Conservation (phyloP, 2,797 vertebrate genomes). For the Pseudomugil gertrudae region DNA sequence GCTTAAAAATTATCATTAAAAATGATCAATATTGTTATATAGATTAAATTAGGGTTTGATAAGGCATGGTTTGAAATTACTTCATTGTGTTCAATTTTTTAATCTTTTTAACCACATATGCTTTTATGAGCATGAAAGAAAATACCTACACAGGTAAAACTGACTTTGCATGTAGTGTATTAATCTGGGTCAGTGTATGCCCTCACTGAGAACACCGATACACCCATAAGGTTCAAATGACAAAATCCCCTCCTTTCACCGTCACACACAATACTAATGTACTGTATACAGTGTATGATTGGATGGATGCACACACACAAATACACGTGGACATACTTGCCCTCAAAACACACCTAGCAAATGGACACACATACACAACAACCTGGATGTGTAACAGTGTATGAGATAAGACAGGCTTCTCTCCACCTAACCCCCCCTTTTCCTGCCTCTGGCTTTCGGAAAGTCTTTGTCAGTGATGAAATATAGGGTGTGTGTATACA, state of each 20-base stretch:
- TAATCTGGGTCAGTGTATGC: conserved; percentile 66
- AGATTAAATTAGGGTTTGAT: not conserved
- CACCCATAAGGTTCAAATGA: conserved; percentile 51
- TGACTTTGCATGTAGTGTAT: conserved; percentile 45
- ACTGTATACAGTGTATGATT: conserved; percentile 62
- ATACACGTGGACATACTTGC: conserved; percentile 35
- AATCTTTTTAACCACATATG: not conserved
- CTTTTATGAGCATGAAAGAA: conserved; percentile 6
- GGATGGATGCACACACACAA: conserved; percentile 23
- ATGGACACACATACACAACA: conserved; percentile 34
- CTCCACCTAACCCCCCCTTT: conserved; percentile 22
- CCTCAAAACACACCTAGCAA: conserved; percentile 12
- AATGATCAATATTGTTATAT: not conserved
- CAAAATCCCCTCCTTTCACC: conserved; percentile 47
- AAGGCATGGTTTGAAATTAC: not conserved
- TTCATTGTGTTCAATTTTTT: not conserved
- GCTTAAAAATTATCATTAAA: not conserved
- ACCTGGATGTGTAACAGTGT: conserved; percentile 36
- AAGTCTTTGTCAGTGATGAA: conserved; percentile 58
- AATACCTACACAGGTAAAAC: conserved; percentile 52
- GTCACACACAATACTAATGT: conserved; percentile 63
- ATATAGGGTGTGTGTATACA: conserved; percentile 2
- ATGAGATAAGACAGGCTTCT: conserved; percentile 49
- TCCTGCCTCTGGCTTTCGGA: conserved; percentile 43
- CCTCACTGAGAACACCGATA: conserved; percentile 30